phyloP scores from a whole-genome alignment of 2,797 vertebrate genomes.

The Mallotus villosus region DNA sequence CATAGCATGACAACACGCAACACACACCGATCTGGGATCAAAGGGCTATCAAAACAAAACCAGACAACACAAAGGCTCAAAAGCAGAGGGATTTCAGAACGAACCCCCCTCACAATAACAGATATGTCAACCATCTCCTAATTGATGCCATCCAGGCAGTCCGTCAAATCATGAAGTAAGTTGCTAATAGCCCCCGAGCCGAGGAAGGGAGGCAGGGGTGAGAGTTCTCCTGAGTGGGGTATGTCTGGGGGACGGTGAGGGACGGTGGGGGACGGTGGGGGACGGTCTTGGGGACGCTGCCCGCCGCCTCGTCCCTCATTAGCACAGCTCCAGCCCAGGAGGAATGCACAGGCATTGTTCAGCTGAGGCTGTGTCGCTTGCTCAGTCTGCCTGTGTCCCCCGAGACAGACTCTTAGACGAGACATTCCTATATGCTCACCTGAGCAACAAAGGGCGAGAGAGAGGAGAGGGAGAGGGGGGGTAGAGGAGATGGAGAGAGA shows the following conservation, averaged over 20 bases:
- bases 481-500: no score
- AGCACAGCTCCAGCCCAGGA: constrained; percentile 41
- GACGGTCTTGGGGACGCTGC: no score
- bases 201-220: constrained; percentile 65
- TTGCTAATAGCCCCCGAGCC: constrained; percentile 69
- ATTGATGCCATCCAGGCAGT: constrained; percentile 71
- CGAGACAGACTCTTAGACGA: constrained; percentile 41
- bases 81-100: constrained; percentile 60
- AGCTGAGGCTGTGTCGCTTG: constrained; percentile 40
- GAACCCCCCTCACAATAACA: constrained; percentile 62
- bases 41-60: constrained; percentile 21
- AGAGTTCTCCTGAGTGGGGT: constrained; percentile 66
- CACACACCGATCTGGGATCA: constrained; percentile 20
- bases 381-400: constrained; percentile 46
- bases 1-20: constrained; percentile 17
- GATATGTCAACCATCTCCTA: constrained; percentile 77
- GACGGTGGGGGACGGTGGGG: no score
- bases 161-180: constrained; percentile 68
- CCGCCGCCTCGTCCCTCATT: constrained; percentile 72
- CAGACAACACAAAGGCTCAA: constrained; percentile 46
- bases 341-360: constrained; percentile 71
- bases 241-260: constrained; percentile 55
- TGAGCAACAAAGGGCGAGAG: constrained; percentile 53
- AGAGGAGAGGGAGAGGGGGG: constrained; percentile 35
- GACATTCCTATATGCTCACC: constrained; percentile 60